phyloP scores from a whole-genome alignment of 2,797 vertebrate species.

The Enteromius fasciolatus region DNA sequence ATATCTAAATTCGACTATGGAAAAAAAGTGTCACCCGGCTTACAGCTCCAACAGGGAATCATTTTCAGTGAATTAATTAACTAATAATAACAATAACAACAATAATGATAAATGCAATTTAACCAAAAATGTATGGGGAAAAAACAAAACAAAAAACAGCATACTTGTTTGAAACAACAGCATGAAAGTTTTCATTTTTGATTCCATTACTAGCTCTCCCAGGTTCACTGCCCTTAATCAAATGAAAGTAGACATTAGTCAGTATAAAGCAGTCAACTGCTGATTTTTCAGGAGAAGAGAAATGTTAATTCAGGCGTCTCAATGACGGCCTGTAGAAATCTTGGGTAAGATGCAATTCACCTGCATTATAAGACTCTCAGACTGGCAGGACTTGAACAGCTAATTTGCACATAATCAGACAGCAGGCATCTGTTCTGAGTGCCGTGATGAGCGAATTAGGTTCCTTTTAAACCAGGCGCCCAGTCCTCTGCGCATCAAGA shows the following conservation, averaged over 20 bases:
- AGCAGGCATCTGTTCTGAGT: slow-evolving; percentile 9
- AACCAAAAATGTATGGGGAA: background rate
- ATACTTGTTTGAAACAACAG: no score
- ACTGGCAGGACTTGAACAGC: slow-evolving; percentile 34
- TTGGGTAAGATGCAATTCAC: slow-evolving; percentile 25
- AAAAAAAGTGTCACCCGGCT: no score
- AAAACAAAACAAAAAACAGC: background rate
- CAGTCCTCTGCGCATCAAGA: background rate
- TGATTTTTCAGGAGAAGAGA: background rate
- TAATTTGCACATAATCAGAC: slow-evolving; percentile 46
- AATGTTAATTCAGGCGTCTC: background rate
- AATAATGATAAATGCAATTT: no score
- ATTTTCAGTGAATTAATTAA: background rate
- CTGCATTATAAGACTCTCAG: background rate
- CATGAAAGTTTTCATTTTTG: background rate
- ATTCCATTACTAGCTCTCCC: background rate
- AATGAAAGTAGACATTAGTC: background rate
- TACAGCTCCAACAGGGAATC: no score
- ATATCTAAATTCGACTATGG: no score
- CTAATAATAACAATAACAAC: no score
- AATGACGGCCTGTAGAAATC: slow-evolving; percentile 4
- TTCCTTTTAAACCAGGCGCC: background rate
- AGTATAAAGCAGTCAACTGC: background rate
- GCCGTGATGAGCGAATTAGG: slow-evolving; percentile 12
- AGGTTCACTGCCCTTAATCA: background rate